Evolutionary conservation across 2,113 vertebrate species (phyloP).

Genomic region (Poicephalus gulielmi): DNA sequence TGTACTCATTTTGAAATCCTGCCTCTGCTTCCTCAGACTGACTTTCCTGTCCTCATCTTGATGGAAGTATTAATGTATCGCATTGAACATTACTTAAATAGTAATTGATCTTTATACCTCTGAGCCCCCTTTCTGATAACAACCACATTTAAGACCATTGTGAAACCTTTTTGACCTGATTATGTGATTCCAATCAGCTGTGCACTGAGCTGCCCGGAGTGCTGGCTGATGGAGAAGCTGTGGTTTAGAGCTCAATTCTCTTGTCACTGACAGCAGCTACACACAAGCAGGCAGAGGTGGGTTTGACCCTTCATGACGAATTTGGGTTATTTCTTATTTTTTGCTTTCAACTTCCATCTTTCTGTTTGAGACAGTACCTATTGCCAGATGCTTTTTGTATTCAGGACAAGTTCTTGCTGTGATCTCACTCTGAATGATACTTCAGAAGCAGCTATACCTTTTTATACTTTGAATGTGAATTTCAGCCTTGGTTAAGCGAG

Average conservation of each 20-base stretch:
- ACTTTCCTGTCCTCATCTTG: background rate
- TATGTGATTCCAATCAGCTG: background rate
- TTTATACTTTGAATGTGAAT: conserved; percentile 22
- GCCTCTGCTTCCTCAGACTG: background rate
- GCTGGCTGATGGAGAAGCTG: background rate
- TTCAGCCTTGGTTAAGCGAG: conserved; percentile 33
- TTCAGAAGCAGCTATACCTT: conserved; percentile 5
- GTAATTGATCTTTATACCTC: background rate
- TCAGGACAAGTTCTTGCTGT: background rate
- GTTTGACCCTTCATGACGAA: background rate
- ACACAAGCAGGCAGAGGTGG: background rate
- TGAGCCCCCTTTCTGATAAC: background rate
- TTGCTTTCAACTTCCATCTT: background rate
- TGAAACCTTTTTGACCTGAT: conserved; percentile 4
- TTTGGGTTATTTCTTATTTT: conserved; percentile 13
- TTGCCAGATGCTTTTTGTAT: conserved; percentile 8
- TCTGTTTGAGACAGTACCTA: background rate
- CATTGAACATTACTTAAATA: background rate
- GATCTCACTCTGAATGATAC: background rate
- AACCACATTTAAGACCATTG: background rate
- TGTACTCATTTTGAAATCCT: background rate
- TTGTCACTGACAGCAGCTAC: background rate
- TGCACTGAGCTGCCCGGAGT: background rate
- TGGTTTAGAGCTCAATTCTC: background rate
- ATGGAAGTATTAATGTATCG: background rate